Conservation (phyloP, 2,797 vertebrate genomes). For the Gastrophryne carolinensis region DNA sequence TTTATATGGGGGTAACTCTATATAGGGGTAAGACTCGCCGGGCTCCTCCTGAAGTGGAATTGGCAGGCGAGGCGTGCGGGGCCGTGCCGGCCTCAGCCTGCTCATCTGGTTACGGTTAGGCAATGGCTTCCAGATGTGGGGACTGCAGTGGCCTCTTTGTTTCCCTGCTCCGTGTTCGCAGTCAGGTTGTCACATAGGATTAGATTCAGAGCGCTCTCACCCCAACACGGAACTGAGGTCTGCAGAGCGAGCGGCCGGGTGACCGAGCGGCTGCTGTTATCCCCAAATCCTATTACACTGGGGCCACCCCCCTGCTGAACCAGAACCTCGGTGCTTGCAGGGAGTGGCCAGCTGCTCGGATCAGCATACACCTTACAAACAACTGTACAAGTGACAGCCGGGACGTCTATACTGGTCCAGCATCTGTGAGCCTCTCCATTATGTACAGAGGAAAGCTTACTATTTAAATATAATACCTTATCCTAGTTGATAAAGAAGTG, state of each 20-base stretch:
- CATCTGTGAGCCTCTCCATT: too few relatives aligned
- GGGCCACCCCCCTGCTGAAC: too few relatives aligned
- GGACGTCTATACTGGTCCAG: too few relatives aligned
- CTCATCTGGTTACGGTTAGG: constrained; percentile 17
- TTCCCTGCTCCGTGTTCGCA: neutral
- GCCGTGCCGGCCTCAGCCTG: constrained; percentile 51
- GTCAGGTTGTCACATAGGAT: constrained; percentile 38
- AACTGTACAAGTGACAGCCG: too few relatives aligned
- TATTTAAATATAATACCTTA: too few relatives aligned
- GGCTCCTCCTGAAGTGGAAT: constrained; percentile 51
- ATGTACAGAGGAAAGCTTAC: too few relatives aligned
- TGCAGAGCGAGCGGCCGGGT: neutral
- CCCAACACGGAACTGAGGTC: neutral
- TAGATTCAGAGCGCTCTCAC: constrained; percentile 40
- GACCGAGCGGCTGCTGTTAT: neutral
- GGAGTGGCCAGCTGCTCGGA: too few relatives aligned
- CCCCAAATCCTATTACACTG: neutral
- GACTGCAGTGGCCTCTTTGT: constrained; percentile 50
- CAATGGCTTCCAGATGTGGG: constrained; percentile 63
- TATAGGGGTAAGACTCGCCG: too few relatives aligned
- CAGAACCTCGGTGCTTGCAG: too few relatives aligned
- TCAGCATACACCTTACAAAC: too few relatives aligned
- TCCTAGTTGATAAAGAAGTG: too few relatives aligned
- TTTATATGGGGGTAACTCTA: neutral
- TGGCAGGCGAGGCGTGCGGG: constrained; percentile 55